These are phyloP conservation scores for Elanoides forficatus DNA, from an alignment of 2,113 vertebrate genomes.

Conservation along the genomic window DNA sequence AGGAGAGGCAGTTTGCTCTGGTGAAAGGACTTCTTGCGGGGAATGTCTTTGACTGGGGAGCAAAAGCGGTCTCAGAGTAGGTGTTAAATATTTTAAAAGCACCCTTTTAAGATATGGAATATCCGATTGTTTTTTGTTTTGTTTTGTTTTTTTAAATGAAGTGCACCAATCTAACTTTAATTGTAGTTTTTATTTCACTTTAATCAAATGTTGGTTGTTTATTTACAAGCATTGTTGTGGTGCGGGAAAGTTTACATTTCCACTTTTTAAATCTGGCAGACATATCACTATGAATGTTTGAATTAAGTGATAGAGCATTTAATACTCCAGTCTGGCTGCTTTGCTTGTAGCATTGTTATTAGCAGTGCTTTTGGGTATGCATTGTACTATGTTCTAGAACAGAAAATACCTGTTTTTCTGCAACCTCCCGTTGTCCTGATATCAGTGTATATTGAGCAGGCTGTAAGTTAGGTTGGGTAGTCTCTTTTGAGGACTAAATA, in stretches of 20 bases:
- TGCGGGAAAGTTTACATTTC: not conserved
- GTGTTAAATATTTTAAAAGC: constrained; percentile 59
- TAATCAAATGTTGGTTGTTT: not conserved
- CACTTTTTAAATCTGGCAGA: not conserved
- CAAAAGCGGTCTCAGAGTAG: constrained; percentile 96
- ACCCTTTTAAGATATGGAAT: not conserved
- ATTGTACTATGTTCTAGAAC: not conserved
- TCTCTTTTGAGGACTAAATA: not conserved
- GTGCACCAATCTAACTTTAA: not conserved
- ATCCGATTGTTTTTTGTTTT: not conserved
- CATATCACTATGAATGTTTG: not conserved
- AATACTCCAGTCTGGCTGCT: not conserved
- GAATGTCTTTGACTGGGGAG: constrained; percentile 99
- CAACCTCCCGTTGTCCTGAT: not conserved
- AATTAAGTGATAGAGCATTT: not conserved
- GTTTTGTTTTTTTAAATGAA: not conserved
- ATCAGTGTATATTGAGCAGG: accelerated
- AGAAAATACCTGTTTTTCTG: not conserved
- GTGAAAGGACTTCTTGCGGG: constrained; percentile 92
- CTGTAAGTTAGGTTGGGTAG: not conserved
- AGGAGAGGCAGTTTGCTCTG: constrained; percentile 92
- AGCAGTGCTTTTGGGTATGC: not conserved
- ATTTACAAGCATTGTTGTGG: not conserved
- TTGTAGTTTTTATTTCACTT: not conserved
- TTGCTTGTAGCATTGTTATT: not conserved